Conservation (phyloP, 1,140 invertebrate genomes). For the Tribolium castaneum region DNA sequence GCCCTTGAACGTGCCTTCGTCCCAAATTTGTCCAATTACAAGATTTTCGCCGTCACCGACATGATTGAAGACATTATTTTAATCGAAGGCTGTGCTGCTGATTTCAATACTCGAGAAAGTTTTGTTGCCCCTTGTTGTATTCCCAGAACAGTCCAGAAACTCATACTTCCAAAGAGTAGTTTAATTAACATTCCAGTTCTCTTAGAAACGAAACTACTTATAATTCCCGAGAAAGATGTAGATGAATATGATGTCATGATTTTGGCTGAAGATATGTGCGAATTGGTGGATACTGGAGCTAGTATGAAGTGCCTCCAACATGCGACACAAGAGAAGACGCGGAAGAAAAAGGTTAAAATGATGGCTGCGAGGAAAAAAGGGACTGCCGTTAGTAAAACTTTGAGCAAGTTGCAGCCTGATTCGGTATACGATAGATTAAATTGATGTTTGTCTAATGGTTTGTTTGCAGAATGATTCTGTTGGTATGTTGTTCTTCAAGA, state of each 20-base stretch:
- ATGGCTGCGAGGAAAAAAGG: background rate
- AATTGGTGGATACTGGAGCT: background rate
- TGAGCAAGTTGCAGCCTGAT: background rate
- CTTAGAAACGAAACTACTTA: conserved; percentile 11
- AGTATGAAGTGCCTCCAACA: background rate
- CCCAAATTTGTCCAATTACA: conserved; percentile 42
- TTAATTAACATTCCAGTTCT: background rate
- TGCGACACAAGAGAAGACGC: background rate
- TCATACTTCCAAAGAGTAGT: background rate
- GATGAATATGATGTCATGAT: conserved; percentile 39
- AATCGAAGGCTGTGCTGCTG: conserved; percentile 48
- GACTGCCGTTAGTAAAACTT: background rate
- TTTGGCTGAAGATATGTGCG: background rate
- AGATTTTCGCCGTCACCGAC: conserved; percentile 40
- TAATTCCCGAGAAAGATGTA: conserved; percentile 27
- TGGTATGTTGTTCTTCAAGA: too few relatives aligned
- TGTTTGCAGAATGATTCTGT: too few relatives aligned
- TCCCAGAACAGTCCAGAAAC: conserved; percentile 42
- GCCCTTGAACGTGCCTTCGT: conserved; percentile 53
- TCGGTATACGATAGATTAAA: background rate
- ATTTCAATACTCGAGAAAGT: conserved; percentile 41
- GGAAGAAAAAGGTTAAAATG: background rate
- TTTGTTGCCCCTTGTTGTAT: conserved; percentile 48
- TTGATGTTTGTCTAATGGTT: too few relatives aligned
- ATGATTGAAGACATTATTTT: conserved; percentile 50